Evolutionary conservation across 2,888 invertebrate genomes (phyloP), one percentile per base, ranked within the genome.

Genomic region (Mimachlamys varia): DNA sequence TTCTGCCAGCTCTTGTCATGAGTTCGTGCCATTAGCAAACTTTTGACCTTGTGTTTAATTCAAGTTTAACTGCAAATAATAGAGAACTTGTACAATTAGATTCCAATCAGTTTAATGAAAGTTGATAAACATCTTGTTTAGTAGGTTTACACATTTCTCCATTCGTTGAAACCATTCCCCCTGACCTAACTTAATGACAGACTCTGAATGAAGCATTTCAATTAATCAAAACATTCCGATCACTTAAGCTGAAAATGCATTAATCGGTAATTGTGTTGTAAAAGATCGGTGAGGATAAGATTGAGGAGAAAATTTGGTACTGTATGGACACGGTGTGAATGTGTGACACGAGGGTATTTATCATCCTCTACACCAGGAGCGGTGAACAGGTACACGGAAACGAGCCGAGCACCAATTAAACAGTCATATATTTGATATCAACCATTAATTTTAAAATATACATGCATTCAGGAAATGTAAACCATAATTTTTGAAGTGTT

Each of bases 11-110:
- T 5, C 76, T 33, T 76, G 76, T 76, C 76, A 76, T 76, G 76
- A 76, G 76, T 27, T 76, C 76, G 33, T 76, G 76, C 22, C 76
- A 76, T 76, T 76, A 76, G 76, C 76, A 19, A 76, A 76, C 76
- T 76, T 76, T 76, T 76, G 76, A 76, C 76, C 76, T 33, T 1
- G 27, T 76, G 76, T 76, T 76, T 76, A 76, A 76, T 76, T 76
- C 76, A 7, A 76, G 76, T 76, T 76, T 76, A 76, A 76, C 27
- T 76, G 76, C 27, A 76, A 76, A 76, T 76, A 76, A 76, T 33
- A 76, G 76, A 33, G 76, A 76, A 76, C 76, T 76, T 76, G 76
- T 76, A 76, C 17, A 76, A 76, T 76, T 76, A 76, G 76, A 76
- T 76, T 33, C 19, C 76, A 33, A 76, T 76, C 76, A 33, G 27